These are phyloP conservation scores for Pseudococcus viburni DNA, from an alignment of 2,888 invertebrate genomes.

Conservation along the genomic window DNA sequence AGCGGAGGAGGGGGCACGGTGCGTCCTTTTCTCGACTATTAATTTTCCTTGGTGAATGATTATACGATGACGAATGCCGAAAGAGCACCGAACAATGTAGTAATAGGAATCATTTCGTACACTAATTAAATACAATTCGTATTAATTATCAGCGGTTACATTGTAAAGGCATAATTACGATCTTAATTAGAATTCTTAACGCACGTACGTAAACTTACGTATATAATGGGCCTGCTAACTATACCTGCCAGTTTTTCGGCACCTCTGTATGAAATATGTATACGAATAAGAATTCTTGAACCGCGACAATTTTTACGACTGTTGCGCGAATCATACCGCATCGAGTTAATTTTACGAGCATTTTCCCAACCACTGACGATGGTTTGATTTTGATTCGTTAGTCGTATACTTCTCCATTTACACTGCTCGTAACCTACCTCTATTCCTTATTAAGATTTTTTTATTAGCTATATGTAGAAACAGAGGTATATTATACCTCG, in stretches of 20 bases:
- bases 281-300: neutral
- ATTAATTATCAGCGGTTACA: constrained; percentile 17
- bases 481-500: neutral
- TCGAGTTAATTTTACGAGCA: neutral
- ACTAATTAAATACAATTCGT: constrained; percentile 38
- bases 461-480: neutral
- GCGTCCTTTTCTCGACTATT: neutral
- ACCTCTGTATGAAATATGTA: neutral
- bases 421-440: neutral
- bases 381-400: constrained; percentile 9
- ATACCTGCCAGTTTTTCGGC: neutral
- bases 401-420: neutral
- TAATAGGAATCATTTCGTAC: constrained; percentile 11
- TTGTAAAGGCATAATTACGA: neutral
- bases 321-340: neutral
- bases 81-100: neutral
- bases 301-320: constrained; percentile 2
- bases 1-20: too few species aligned
- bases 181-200: neutral
- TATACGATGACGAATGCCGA: neutral
- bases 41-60: neutral
- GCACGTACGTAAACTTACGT: neutral
- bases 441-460: neutral
- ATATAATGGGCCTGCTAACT: too few species aligned
- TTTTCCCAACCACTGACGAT: neutral